Base-by-base conservation (phyloP, 1,140 invertebrate species). In the Bombus waltoni region DNA sequence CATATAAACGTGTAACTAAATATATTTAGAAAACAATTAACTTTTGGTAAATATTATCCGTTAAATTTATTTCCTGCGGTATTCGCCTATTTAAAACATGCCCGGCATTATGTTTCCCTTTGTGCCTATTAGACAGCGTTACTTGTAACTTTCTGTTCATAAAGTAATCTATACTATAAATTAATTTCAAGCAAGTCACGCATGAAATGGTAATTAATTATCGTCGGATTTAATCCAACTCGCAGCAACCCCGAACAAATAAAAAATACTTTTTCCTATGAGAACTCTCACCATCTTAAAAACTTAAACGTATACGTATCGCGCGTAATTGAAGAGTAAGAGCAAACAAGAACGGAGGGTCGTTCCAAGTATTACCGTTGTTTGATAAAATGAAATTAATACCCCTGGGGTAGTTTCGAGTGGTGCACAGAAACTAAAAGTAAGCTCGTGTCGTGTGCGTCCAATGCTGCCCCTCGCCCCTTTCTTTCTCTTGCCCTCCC, bases 341-440 rank as follows among this genome's bases (percentile, higher is more conserved):
- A 28, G 82, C 59, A 90, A 90, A 88, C 87, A 90, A 79, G 8
- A 82, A 84, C 77, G 76, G 42, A 40, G 81, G 65, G 81, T 70
- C 47, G 76, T 35, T 70, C 35, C 57, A 38, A 15, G 68, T 81
- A 65, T 72, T 38, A 65, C 15, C 84, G 71, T 68, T 86, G 90
- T 91, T 92, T 89, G 91, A 92, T 90, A 88, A 92, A 92, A 92
- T 86, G 88, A 86, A 88, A 92, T 91, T 92, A 92, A 93, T 93
- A 87, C 90, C 89, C 84, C 84, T 76, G 77, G 89, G 88, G 91
- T 86, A 70, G 83, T 88, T 76, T 92, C 90, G 47, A 92, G 92
- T 92, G 89, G 86, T 72, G 44, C 62, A 53, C 11, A 78, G 65
- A 76, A 42, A 89, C 42, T 35, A 79, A 72, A 73, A 71, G 66